phyloP scores from a whole-genome alignment of 2,113 vertebrate species.

The Procavia capensis region DNA sequence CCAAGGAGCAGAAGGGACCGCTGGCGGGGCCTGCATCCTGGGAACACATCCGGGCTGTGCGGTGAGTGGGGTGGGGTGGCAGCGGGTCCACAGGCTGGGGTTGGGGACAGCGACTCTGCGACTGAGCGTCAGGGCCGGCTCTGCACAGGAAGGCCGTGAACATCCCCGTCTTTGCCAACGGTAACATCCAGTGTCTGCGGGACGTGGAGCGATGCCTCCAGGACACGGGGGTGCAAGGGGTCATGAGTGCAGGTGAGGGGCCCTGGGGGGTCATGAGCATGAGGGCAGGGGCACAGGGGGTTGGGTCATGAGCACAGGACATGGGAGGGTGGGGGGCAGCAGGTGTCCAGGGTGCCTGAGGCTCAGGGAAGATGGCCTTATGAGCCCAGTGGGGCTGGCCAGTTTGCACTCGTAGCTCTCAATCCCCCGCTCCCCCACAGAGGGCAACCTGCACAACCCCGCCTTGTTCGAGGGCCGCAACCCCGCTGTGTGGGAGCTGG shows the following conservation, averaged over 20 bases:
- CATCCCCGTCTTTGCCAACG: constrained; percentile 98
- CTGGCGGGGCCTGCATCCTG: constrained; percentile 94
- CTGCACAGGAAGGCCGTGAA: constrained; percentile 91
- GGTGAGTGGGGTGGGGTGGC: constrained; percentile 84
- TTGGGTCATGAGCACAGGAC: neutral
- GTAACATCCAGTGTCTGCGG: constrained; percentile 95
- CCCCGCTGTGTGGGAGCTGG: constrained; percentile 97
- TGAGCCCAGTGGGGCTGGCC: neutral
- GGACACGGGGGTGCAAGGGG: constrained; percentile 95
- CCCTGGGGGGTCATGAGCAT: neutral
- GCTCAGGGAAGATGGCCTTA: neutral
- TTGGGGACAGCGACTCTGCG: neutral
- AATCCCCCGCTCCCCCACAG: constrained; percentile 81
- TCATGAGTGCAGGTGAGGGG: constrained; percentile 96
- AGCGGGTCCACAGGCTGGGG: accelerated
- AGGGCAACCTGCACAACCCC: constrained; percentile 98
- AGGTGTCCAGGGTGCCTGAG: too few relatives aligned
- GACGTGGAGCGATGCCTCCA: constrained; percentile 95
- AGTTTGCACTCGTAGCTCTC: neutral
- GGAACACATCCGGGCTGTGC: constrained; percentile 96
- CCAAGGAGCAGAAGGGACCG: constrained; percentile 98
- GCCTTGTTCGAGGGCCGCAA: constrained; percentile 96
- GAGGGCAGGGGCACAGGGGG: too few relatives aligned
- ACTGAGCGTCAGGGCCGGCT: neutral
- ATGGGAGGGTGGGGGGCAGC: too few relatives aligned